Base-by-base conservation (phyloP, 2,888 invertebrate species). In the Cosmopolites sordidus region DNA sequence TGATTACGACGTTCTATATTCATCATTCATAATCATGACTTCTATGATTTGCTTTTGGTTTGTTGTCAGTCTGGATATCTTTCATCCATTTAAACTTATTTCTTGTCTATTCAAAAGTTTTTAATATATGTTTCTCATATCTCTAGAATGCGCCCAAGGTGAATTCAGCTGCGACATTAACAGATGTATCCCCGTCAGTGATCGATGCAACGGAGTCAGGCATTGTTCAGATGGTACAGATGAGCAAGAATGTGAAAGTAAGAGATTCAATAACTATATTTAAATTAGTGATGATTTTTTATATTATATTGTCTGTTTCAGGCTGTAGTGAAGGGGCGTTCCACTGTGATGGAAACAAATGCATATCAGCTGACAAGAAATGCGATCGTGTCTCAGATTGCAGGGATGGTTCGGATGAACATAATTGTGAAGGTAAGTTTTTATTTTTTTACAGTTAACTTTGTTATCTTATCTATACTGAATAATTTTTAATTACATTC, bases 191-290 rank as follows among this genome's bases (percentile, higher is more conserved):
- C 76, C 79, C 14, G 67, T 75, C 12, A 67, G 66, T 5, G 72
- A 77, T 59, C 74, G 75, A 12, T 86, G 89, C 67, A 80, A 89
- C 70, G 79, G 81, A 22, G 57, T 59, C 1, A 51, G 61, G 6
- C 82, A 88, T 57, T 88, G 87, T 63, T 64, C 73, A 8, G 89
- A 89, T 64, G 78, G 79, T 12, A 79, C 81, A 2, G 89, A 89
- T 64, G 88, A 89, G 69, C 69, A 73, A 2, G 77, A 78, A 63
- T 89, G 89, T 64, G 66, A 49, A 51, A 58, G 69, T 69, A 62
- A 60, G 63, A 58, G 2, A 33, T 33, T 38, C 11, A 12, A 5
- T 17, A n/a, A 18, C 2, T n/a, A 16, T 42, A 2, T 16, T 2
- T 11, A 11, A 16, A 18, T 42, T 16, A 5, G 15, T 15, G 40